Evolutionary conservation across 1,140 invertebrate genomes (phyloP).

Genomic region (Littorina saxatilis): DNA sequence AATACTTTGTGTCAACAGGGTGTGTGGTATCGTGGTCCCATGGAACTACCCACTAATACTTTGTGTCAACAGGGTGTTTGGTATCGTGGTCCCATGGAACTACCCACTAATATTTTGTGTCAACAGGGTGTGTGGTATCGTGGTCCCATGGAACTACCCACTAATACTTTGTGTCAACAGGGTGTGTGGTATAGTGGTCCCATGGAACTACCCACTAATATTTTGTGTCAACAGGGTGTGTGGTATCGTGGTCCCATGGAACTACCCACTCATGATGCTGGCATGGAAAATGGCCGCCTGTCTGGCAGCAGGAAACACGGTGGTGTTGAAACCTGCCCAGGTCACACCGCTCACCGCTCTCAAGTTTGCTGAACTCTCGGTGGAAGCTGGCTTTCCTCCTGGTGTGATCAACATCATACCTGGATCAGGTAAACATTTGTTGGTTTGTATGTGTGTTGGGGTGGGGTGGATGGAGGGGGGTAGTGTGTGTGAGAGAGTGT

Average conservation of each 20-base stretch:
- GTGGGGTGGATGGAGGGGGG: no score
- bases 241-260: slow-evolving; percentile 82
- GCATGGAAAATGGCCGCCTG: slow-evolving; percentile 82
- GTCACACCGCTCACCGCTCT: slow-evolving; percentile 89
- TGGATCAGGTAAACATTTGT: slow-evolving; percentile 82
- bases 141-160: no score
- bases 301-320: slow-evolving; percentile 82
- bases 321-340: slow-evolving; percentile 82
- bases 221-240: slow-evolving; percentile 75
- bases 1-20: no score
- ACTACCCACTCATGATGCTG: slow-evolving; percentile 79
- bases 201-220: not conserved
- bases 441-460: not conserved
- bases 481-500: no score
- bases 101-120: no score
- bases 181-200: not conserved
- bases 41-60: no score
- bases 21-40: no score
- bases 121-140: no score
- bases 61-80: no score
- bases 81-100: no score
- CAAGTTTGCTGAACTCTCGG: slow-evolving; percentile 93
- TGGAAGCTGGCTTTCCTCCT: slow-evolving; percentile 91
- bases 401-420: slow-evolving; percentile 96
- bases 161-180: no score